These are phyloP conservation scores for Chiloscyllium punctatum DNA, from an alignment of 2,797 vertebrate genomes.

Conservation along the genomic window DNA sequence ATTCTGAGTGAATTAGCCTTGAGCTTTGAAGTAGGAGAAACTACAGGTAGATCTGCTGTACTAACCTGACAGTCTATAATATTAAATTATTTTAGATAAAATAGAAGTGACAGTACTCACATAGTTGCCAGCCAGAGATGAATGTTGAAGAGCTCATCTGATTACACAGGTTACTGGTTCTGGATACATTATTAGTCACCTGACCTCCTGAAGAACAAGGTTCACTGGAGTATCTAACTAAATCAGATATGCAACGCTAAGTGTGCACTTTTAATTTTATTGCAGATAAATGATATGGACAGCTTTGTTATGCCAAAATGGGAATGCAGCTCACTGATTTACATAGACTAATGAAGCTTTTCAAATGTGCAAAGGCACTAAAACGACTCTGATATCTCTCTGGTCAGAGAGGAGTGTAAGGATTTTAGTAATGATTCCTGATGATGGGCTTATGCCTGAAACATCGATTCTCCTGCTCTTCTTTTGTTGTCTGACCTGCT, in stretches of 20 bases:
- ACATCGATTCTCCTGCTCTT: too few species aligned
- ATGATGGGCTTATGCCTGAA: too few species aligned
- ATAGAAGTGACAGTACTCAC: not conserved
- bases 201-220: not conserved
- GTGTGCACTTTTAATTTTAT: not conserved
- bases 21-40: not conserved
- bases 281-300: slow-evolving; percentile 16
- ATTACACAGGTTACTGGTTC: slow-evolving; percentile 2
- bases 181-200: not conserved
- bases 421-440: too few species aligned
- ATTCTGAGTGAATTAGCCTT: not conserved
- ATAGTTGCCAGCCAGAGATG: not conserved
- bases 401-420: not conserved
- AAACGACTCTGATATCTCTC: not conserved
- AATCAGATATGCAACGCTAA: slow-evolving; percentile 1
- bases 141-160: not conserved
- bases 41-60: not conserved
- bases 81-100: slow-evolving; percentile 15
- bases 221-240: not conserved
- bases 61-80: slow-evolving; percentile 1
- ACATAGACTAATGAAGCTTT: not conserved
- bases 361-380: not conserved
- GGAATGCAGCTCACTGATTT: slow-evolving; percentile 20
- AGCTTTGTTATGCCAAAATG: slow-evolving; percentile 27
- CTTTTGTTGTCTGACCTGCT: too few species aligned